These are phyloP conservation scores for Tyrannus savana DNA, from an alignment of 2,113 vertebrate genomes.

Conservation along the genomic window DNA sequence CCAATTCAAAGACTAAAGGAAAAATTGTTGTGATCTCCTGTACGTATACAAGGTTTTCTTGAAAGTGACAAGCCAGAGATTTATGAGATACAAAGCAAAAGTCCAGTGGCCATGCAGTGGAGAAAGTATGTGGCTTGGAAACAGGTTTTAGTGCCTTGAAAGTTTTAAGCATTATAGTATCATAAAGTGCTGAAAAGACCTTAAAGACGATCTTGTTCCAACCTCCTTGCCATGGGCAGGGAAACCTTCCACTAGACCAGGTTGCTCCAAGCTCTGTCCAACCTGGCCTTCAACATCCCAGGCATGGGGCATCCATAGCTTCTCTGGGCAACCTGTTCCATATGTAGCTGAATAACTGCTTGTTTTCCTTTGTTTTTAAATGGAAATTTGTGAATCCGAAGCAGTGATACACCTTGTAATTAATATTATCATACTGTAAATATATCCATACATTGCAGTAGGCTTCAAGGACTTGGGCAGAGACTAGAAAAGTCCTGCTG, in stretches of 20 bases:
- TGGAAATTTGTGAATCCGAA: background rate
- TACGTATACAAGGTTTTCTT: background rate
- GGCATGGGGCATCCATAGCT: background rate
- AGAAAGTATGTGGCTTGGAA: background rate
- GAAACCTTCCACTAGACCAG: background rate
- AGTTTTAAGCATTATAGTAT: background rate
- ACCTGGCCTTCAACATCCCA: background rate
- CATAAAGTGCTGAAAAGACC: background rate
- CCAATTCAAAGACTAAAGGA: background rate
- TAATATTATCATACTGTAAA: background rate
- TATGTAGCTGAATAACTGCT: background rate
- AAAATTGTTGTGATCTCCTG: background rate
- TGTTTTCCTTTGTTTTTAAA: background rate
- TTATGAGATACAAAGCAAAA: background rate
- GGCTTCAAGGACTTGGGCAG: background rate
- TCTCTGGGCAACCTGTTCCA: too few relatives aligned
- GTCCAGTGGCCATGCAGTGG: background rate
- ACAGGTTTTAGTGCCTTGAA: background rate
- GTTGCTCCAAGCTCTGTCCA: background rate
- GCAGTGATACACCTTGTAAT: background rate
- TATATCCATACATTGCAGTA: background rate
- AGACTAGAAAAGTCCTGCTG: background rate
- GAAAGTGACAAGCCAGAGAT: background rate
- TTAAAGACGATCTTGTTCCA: background rate
- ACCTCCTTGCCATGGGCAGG: background rate